Base-by-base conservation (phyloP, 2,888 invertebrate species). In the Brachyptera risi region DNA sequence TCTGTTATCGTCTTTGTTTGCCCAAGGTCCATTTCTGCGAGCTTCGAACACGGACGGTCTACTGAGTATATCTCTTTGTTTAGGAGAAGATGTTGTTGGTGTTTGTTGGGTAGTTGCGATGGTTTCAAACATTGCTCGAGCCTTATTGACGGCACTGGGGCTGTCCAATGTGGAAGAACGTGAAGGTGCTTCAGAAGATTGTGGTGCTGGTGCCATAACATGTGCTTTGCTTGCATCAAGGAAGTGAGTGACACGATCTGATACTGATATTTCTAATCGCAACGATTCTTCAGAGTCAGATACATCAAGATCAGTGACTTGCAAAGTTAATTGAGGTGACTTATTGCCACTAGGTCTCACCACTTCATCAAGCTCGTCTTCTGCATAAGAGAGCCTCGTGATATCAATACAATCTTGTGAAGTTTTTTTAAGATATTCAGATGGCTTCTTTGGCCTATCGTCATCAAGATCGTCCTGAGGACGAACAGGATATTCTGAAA, bases 41-140 rank as follows among this genome's bases (percentile, higher is more conserved):
- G 70, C 73, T 65, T 78, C 76, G 69, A 77, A 78, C 26, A 79
- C 76, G 11, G 81, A 79, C 1, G 81, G 79, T 62, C 80, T 73
- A 38, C 72, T 78, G 17, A 80, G 69, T 56, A 81, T 80, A 67
- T 82, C 80, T 11, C 65, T 66, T 51, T 67, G 61, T 57, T 74
- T 73, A 1, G 54, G 37, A 21, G 23, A 37, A 7, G 54, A 19
- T 7, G 50, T 26, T 2, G 54, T 26, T 2, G 54, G 24, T 9
- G 37, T 37, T 35, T 35, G n/a, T 56, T 69, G 67, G 19, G 68
- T 67, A 47, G 65, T 71, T 9, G 81, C 80, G 65, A 84, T 83
- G 64, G 81, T 86, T 75, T 88, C 87, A 73, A 87, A 87, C 37
- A 87, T 71, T 40, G 83, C 84, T 73, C 86, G 87, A 0, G 88